Evolutionary conservation across 2,888 invertebrate species (phyloP).

Genomic region (Drosophila crucigera): DNA sequence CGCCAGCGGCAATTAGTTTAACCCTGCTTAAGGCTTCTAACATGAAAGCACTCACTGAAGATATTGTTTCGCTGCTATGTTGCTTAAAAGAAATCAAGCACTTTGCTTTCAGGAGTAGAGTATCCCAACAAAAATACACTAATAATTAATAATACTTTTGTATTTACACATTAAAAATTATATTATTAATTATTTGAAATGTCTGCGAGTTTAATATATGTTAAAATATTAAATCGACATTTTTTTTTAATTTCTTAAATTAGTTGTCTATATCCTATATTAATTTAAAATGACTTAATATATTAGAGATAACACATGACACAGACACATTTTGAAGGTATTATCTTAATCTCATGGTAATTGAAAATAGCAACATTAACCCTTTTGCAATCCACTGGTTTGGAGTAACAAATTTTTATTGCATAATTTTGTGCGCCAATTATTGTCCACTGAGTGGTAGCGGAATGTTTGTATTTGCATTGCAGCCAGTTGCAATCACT

Average conservation of each 20-base stretch:
- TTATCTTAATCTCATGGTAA: background rate
- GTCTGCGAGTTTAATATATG: background rate
- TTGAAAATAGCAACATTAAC: background rate
- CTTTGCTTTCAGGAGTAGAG: background rate
- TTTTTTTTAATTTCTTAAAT: background rate
- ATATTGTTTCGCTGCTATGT: background rate
- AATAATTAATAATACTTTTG: background rate
- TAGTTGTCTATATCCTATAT: background rate
- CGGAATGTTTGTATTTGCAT: slow-evolving; percentile 60
- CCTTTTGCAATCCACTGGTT: slow-evolving; percentile 2
- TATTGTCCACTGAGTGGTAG: slow-evolving; percentile 60
- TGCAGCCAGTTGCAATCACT: slow-evolving; percentile 55
- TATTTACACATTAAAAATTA: background rate
- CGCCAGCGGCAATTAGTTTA: slow-evolving; percentile 33
- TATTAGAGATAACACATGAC: background rate
- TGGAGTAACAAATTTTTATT: slow-evolving; percentile 29
- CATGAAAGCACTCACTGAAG: background rate
- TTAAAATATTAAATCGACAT: background rate
- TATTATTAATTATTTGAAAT: background rate
- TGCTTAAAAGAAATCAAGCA: background rate
- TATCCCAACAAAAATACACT: background rate
- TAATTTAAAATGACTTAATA: no score
- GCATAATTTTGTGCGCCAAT: slow-evolving; percentile 58
- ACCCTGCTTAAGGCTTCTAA: slow-evolving; percentile 18
- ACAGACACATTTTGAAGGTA: background rate